Conservation (phyloP, 37 sponge, comb jelly and placozoan species). For the Chondrosia reniformis region DNA sequence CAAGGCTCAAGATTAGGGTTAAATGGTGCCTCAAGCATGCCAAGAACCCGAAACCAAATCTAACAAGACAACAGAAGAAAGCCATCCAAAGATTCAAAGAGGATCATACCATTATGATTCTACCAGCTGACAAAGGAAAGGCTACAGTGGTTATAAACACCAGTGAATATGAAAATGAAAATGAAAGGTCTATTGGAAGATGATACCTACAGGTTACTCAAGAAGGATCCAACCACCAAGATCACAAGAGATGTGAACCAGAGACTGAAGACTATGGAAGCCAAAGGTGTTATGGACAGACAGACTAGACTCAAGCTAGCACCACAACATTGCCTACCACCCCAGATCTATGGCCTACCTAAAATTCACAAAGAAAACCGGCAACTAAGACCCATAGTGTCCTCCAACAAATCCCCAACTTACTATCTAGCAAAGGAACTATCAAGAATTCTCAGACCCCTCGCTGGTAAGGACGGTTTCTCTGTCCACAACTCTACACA, state of each 20-base stretch:
- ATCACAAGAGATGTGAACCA: background rate
- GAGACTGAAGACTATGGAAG: background rate
- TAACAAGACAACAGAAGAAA: too few relatives aligned
- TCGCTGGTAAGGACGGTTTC: background rate
- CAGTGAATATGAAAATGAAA: background rate
- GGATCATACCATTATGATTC: background rate
- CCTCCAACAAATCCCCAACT: background rate
- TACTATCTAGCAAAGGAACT: background rate
- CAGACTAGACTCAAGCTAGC: background rate
- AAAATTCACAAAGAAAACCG: background rate
- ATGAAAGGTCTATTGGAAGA: background rate
- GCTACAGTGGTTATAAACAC: background rate
- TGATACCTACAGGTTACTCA: background rate
- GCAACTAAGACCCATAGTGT: background rate
- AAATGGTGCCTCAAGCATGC: too few relatives aligned
- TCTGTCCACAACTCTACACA: background rate
- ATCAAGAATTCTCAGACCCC: background rate
- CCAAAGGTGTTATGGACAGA: background rate
- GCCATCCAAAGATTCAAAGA: too few relatives aligned
- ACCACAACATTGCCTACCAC: background rate
- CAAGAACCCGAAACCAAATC: too few relatives aligned
- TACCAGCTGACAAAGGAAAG: conserved; percentile 6
- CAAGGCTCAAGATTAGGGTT: too few relatives aligned
- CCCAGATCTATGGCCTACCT: conserved; percentile 12
- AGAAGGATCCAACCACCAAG: background rate